Percentiles rank a stretch among this genome's conserved stretches.
Conservation (phyloP, 2,888 invertebrate species). For the Thereva unica region DNA sequence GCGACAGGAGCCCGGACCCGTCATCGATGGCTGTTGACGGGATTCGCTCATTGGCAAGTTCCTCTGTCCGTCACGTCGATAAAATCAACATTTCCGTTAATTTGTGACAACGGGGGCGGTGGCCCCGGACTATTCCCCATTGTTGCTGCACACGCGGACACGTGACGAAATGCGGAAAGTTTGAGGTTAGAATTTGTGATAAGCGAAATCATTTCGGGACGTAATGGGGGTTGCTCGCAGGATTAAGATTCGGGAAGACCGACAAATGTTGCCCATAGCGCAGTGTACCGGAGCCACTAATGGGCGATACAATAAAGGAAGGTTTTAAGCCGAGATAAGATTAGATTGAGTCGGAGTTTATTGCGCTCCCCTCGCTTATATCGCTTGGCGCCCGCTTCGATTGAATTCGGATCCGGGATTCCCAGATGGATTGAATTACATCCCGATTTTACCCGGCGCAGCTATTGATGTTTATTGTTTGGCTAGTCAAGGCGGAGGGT, state of each 20-base stretch:
- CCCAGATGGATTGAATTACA: constrained; percentile 24
- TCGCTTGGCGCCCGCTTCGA: background rate
- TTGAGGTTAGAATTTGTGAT: background rate
- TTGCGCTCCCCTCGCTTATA: background rate
- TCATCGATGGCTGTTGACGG: constrained; percentile 23
- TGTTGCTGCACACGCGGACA: no score
- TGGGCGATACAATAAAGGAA: constrained; percentile 32
- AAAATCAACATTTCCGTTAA: constrained; percentile 41
- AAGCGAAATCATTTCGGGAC: constrained; percentile 5
- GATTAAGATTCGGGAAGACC: background rate
- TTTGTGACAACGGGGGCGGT: constrained; percentile 33
- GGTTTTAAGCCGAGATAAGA: constrained; percentile 30
- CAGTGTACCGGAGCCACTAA: constrained; percentile 2
- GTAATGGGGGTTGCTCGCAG: background rate
- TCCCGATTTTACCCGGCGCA: background rate
- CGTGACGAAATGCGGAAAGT: background rate
- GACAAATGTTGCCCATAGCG: background rate
- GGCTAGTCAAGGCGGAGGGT: constrained; percentile 2
- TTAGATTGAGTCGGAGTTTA: constrained; percentile 35
- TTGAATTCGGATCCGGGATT: background rate
- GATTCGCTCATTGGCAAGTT: background rate
- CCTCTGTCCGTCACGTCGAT: constrained; percentile 24
- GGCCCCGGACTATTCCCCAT: background rate
- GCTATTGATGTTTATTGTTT: constrained; percentile 30
- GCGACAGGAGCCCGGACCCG: constrained; percentile 6